phyloP scores from a whole-genome alignment of 2,888 invertebrate genomes.

The Willowsia nigromaculata region DNA sequence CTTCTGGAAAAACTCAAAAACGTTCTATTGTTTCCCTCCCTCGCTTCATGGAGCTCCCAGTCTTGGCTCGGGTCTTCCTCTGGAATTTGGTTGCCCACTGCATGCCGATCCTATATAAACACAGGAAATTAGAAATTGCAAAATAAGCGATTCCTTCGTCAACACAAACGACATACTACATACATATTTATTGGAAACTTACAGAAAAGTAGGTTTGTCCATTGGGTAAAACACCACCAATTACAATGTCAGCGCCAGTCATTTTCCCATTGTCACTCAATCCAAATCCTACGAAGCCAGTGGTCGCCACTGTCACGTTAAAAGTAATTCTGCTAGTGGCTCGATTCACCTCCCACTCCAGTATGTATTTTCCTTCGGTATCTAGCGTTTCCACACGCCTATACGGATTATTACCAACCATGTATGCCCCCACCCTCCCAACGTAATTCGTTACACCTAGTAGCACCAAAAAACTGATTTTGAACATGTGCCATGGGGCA shows the following conservation, averaged over 20 bases:
- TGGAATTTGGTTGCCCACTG: not conserved
- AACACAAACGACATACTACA: no score
- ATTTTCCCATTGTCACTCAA: no score
- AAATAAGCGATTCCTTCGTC: no score
- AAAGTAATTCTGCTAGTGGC: not conserved
- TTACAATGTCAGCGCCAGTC: no score
- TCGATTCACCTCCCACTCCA: slow-evolving; percentile 32
- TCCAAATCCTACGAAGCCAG: slow-evolving; percentile 25
- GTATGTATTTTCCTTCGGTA: slow-evolving; percentile 14
- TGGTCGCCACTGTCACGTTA: slow-evolving; percentile 8
- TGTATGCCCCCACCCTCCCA: not conserved
- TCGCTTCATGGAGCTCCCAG: not conserved
- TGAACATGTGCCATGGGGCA: no score
- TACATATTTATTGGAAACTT: no score
- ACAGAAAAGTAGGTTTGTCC: not conserved
- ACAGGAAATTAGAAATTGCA: no score
- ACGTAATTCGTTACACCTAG: no score
- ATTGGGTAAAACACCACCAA: no score
- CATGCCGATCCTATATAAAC: not conserved
- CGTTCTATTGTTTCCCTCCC: not conserved
- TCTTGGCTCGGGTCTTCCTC: slow-evolving; percentile 30
- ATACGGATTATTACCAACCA: slow-evolving; percentile 14
- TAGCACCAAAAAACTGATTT: no score
- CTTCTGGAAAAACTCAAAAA: slow-evolving; percentile 15
- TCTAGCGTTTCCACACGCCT: not conserved